These are phyloP conservation scores for Dryomyza anilis DNA, from an alignment of 2,888 invertebrate species.

Conservation along the genomic window DNA sequence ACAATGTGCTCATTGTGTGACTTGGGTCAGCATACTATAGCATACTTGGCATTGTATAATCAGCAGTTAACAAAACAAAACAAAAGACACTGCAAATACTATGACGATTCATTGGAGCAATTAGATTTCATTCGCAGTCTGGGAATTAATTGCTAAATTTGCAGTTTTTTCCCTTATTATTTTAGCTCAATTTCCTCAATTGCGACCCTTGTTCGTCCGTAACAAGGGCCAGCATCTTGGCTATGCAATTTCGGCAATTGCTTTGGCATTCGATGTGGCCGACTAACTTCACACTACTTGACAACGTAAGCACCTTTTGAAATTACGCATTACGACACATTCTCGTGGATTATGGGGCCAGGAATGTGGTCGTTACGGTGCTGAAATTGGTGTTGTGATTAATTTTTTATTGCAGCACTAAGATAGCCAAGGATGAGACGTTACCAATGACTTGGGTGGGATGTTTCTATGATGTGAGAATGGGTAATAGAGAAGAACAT, in stretches of 20 bases:
- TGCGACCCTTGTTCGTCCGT: neutral
- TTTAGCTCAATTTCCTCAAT: neutral
- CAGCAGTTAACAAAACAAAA: constrained; percentile 57
- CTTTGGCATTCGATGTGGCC: constrained; percentile 6
- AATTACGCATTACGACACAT: constrained; percentile 37
- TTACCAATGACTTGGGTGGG: constrained; percentile 21
- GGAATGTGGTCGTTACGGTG: constrained; percentile 14
- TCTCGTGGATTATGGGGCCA: neutral
- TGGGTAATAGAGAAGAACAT: too few species aligned
- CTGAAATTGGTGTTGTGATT: constrained; percentile 36
- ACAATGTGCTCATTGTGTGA: too few species aligned
- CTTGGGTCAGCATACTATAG: too few species aligned
- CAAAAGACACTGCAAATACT: constrained; percentile 37
- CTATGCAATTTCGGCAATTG: constrained; percentile 43
- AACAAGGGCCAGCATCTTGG: neutral
- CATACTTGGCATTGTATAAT: constrained; percentile 52
- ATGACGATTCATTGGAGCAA: constrained; percentile 48
- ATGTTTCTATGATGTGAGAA: too few species aligned
- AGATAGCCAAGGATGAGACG: neutral
- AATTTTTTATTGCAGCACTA: constrained; percentile 43
- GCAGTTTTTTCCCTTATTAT: constrained; percentile 39
- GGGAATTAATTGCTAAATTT: constrained; percentile 56
- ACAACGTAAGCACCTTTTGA: constrained; percentile 58
- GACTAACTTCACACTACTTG: constrained; percentile 57
- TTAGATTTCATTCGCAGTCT: constrained; percentile 59